These are phyloP conservation scores for Rhynchophorus ferrugineus DNA, from an alignment of 1,140 invertebrate genomes.

Conservation along the genomic window DNA sequence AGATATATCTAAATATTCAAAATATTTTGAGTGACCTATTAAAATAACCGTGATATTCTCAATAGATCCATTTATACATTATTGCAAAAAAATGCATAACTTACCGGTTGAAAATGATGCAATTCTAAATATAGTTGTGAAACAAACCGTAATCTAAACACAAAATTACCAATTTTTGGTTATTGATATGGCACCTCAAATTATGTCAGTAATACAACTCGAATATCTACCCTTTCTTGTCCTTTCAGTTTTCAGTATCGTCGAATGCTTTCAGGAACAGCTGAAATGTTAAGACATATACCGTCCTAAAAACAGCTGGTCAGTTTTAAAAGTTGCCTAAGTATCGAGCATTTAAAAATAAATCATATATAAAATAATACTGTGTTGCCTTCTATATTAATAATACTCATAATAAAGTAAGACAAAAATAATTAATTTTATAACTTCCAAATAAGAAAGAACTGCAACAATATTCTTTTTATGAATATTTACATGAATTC, in stretches of 20 bases:
- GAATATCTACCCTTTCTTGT: slow-evolving; percentile 21
- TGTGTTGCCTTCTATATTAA: too few relatives aligned
- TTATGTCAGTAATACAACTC: slow-evolving; percentile 24
- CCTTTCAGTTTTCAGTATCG: slow-evolving; percentile 23
- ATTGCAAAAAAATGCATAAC: slow-evolving; percentile 4
- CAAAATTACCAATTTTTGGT: too few relatives aligned
- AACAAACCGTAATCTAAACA: slow-evolving; percentile 5
- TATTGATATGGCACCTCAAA: slow-evolving; percentile 12
- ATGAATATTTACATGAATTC: too few relatives aligned
- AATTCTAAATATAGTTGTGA: neutral
- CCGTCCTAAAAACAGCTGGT: slow-evolving; percentile 11
- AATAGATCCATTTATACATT: neutral
- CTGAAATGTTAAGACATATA: slow-evolving; percentile 12
- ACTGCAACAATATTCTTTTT: too few relatives aligned
- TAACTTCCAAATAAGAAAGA: too few relatives aligned
- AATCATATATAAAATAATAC: too few relatives aligned
- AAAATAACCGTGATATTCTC: slow-evolving; percentile 3
- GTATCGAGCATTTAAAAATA: neutral
- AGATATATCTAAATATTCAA: too few relatives aligned
- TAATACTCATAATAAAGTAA: too few relatives aligned
- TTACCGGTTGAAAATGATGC: slow-evolving; percentile 7
- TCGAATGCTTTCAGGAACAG: slow-evolving; percentile 22
- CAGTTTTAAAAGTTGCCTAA: neutral
- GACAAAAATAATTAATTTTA: too few relatives aligned
- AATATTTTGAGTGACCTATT: slow-evolving; percentile 10